phyloP scores from a whole-genome alignment of 23 tunicate genomes.

The Trididemnum clinides region DNA sequence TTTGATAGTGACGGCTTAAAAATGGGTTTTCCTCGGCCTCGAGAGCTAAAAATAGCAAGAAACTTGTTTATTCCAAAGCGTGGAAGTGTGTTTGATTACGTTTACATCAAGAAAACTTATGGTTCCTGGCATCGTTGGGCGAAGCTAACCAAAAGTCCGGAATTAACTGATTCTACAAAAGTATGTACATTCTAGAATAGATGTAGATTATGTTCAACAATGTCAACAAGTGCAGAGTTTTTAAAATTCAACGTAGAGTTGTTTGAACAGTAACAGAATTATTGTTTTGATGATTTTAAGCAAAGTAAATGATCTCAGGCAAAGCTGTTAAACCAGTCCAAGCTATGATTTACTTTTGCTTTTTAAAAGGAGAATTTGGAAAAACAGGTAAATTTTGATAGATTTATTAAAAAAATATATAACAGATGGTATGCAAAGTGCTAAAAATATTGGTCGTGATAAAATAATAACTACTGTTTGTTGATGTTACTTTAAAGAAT shows the following conservation, averaged over 20 bases:
- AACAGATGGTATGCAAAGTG: too few species aligned
- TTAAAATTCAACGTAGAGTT: too few species aligned
- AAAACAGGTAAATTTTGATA: not conserved
- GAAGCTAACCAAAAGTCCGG: constrained; percentile 72
- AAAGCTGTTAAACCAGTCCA: not conserved
- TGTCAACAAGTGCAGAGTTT: too few species aligned
- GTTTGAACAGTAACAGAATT: too few species aligned
- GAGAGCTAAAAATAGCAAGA: constrained; percentile 71
- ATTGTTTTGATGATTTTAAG: too few species aligned
- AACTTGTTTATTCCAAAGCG: constrained; percentile 76
- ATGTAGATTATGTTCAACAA: too few species aligned
- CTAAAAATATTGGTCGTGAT: too few species aligned
- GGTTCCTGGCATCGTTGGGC: constrained; percentile 94
- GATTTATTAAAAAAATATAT: too few species aligned
- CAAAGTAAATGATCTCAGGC: not conserved
- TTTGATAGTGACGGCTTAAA: constrained; percentile 62
- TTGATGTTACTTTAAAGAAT: too few species aligned
- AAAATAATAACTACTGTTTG: too few species aligned
- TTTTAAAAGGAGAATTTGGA: not conserved
- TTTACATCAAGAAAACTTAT: constrained; percentile 77
- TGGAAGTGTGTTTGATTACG: constrained; percentile 85
- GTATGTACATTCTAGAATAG: too few species aligned
- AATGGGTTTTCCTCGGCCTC: constrained; percentile 68
- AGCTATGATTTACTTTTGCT: not conserved
- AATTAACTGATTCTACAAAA: constrained; percentile 57